Percentiles rank a stretch among this genome's conserved stretches.
Conservation (phyloP, 2,113 vertebrate species). For the Vombatus ursinus region DNA sequence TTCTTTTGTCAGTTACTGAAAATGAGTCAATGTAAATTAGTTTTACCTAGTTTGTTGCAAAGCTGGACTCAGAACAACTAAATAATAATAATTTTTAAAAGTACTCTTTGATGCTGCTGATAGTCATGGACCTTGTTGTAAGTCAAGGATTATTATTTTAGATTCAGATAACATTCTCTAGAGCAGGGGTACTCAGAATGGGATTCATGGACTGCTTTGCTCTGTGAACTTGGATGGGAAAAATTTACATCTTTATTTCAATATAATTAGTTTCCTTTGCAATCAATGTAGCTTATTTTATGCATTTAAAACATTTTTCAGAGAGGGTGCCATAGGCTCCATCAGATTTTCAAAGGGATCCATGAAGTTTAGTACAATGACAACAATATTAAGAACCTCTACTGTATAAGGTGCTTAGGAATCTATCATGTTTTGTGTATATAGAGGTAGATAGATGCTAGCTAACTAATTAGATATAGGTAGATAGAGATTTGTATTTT, state of each 20-base stretch:
- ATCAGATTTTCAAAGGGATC: background rate
- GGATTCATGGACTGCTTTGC: background rate
- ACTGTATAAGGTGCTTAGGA: background rate
- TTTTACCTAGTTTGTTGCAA: conserved; percentile 87
- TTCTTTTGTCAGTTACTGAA: conserved; percentile 89
- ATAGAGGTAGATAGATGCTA: background rate
- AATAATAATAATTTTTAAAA: conserved; percentile 62
- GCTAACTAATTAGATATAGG: no score
- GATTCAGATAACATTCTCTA: background rate
- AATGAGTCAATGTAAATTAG: conserved; percentile 85
- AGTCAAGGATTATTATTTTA: no score
- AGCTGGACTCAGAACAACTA: conserved; percentile 83
- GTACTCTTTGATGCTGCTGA: conserved; percentile 91
- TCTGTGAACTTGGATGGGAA: background rate
- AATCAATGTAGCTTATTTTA: background rate
- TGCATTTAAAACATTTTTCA: background rate
- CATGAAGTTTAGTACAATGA: background rate
- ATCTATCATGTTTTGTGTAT: background rate
- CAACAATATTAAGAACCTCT: background rate
- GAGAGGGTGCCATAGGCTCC: background rate
- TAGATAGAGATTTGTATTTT: no score
- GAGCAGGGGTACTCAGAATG: background rate
- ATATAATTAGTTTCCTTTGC: background rate
- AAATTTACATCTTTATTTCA: background rate
- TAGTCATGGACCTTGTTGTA: no score